Evolutionary conservation across 1,140 invertebrate species (phyloP).

Genomic region (Bicyclus anynana): DNA sequence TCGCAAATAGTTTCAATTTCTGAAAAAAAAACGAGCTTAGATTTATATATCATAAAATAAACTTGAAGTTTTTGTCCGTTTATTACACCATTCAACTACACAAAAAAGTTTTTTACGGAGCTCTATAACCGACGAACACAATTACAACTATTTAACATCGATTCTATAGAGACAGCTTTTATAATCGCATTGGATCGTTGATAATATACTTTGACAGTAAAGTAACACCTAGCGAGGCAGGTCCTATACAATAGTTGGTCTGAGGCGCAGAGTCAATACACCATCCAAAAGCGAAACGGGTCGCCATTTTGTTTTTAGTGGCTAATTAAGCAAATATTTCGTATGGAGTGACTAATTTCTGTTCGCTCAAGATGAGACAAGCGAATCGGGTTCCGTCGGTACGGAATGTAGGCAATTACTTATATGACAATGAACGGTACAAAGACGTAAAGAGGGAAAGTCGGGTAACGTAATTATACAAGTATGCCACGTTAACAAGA

Average conservation of each 20-base stretch:
- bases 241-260: conserved; percentile 13
- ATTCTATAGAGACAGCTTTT: too few relatives aligned
- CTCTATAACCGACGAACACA: too few relatives aligned
- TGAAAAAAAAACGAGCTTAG: too few relatives aligned
- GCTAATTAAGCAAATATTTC: conserved; percentile 70
- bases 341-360: conserved; percentile 54
- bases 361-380: conserved; percentile 37
- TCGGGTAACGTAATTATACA: conserved; percentile 65
- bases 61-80: too few relatives aligned
- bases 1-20: too few relatives aligned
- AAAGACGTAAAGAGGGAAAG: conserved; percentile 60
- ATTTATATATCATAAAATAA: too few relatives aligned
- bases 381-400: conserved; percentile 44
- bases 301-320: conserved; percentile 40
- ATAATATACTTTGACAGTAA: too few relatives aligned
- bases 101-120: too few relatives aligned
- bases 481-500: conserved; percentile 58
- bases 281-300: conserved; percentile 35
- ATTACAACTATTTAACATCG: too few relatives aligned
- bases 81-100: too few relatives aligned
- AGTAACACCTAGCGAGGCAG: too few relatives aligned
- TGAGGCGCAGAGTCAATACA: conserved; percentile 17
- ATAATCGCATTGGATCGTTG: too few relatives aligned
- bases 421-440: conserved; percentile 67
- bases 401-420: conserved; percentile 69